Base-by-base conservation (phyloP, 2,113 vertebrate species). In the Cyprinus carpio region DNA sequence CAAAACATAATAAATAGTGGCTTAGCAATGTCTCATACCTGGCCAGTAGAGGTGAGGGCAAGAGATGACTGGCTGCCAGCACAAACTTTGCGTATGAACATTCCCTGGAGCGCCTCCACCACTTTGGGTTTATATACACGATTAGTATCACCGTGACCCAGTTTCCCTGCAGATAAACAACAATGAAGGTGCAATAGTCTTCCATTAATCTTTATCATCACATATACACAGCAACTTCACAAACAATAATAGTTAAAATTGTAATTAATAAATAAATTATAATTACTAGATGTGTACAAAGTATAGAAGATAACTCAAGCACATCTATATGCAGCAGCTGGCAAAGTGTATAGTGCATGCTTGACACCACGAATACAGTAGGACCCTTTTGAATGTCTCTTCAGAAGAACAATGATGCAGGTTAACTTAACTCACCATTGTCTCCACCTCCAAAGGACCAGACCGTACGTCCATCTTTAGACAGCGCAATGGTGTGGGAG, bases 371-470 rank as follows among this genome's bases (percentile, higher is more conserved):
- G 1, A n/a, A n/a, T 10, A 58, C 56, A 10, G 20, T 10, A 58
- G 20, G 56, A 58, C 7, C 7, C 16, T 69, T 4, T 34, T 8
- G 40, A 27, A 29, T 4, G 1, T 43, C n/a, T 20, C 11, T 0
- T 29, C 9, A 16, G 1, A 2, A 4, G 10, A 12, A 25, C 23
- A 23, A 72, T 25, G 27, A 27, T 2, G 4, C 3, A 23, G 27
- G 43, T 54, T 34, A 46, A 69, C 34, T 40, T 10, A 71, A 71
- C 75, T 74, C 77, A 96, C 95, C 95, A 0, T 95, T 96, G 91
- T 96, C 95, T 7, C 95, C 95, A 11, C 95, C 95, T 58, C 95
- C 95, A 8, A 96, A 96, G 1, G 95, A 95, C 95, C 95, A 96
- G 3, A 95, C 94, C 0, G 93, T 95, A 43, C 95, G 94, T 15